Base-by-base conservation (phyloP, 2,797 vertebrate genomes). In the Centropyge bicolor region DNA sequence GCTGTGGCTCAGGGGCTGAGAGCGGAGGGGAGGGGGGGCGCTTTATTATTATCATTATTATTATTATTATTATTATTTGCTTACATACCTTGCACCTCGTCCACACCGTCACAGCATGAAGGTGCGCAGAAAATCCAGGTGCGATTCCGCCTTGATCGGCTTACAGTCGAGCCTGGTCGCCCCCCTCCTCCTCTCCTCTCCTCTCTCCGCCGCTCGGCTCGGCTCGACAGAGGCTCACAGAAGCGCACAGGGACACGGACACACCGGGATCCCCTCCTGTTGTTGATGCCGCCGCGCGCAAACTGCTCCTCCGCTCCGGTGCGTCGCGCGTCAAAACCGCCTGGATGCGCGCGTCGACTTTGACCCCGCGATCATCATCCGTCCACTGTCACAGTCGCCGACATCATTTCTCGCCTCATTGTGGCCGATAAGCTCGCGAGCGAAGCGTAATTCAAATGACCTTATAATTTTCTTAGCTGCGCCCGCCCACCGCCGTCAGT, bases 361-460 rank as follows among this genome's bases (percentile, higher is more conserved):
- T 87, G 87, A 79, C 79, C 91, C 88, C 17, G 60, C 75, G 75
- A 84, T 85, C 90, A 88, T 93, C 86, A 88, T 86, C 82, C 82
- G 76, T 78, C 63, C 78, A 76, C 81, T 81, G 80, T 84, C 68
- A 76, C 80, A 45, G 41, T 57, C 70, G 55, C 52, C 63, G 72
- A 82, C 81, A 86, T 76, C 20, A 69, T 90, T 83, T 80, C 67
- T 51, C 49, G 65, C 27, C 83, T 77, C 90, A 93, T 93, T 87
- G 89, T 87, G 72, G 70, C 82, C 69, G 76, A 85, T 78, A 56
- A 84, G 68, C 82, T 77, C 83, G 65, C 88, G 52, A 83, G 82
- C 86, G 27, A 81, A 83, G 81, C 89, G 86, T 93, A 94, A 94
- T 95, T 95, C 95, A 95, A 94, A 96, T 94, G 96, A 96, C 96